phyloP scores from a whole-genome alignment of 2,797 vertebrate species.

The Fratercula arctica region DNA sequence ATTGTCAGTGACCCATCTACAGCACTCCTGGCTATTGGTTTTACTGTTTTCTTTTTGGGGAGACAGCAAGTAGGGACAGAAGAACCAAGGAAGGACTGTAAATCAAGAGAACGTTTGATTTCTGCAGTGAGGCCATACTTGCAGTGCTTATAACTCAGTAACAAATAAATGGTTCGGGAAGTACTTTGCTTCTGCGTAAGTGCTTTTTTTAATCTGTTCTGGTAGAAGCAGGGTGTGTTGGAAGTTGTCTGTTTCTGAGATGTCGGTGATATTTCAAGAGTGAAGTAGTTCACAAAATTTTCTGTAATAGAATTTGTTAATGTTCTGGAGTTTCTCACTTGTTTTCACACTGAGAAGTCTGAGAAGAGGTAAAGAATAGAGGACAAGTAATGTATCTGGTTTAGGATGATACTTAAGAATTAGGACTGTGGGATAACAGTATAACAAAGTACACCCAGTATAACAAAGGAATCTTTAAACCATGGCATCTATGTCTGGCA shows the following conservation, averaged over 20 bases:
- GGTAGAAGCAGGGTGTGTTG: not conserved
- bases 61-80: not conserved
- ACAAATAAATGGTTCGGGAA: not conserved
- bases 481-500: not conserved
- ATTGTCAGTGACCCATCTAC: not conserved
- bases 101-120: not conserved
- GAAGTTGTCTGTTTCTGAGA: not conserved
- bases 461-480: not conserved
- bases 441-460: not conserved
- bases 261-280: not conserved
- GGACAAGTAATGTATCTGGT: not conserved
- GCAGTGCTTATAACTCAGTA: not conserved
- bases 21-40: not conserved
- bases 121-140: not conserved
- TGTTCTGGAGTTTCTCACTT: not conserved
- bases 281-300: not conserved
- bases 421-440: not conserved
- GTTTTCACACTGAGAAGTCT: not conserved
- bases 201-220: not conserved
- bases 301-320: not conserved
- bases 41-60: not conserved
- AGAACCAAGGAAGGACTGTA: not conserved
- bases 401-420: not conserved
- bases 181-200: not conserved
- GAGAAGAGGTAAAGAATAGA: not conserved